Base-by-base conservation (phyloP, 30 jellyfish, hydroid and myxozoan species). In the Hydractinia symbiolongicarpus region DNA sequence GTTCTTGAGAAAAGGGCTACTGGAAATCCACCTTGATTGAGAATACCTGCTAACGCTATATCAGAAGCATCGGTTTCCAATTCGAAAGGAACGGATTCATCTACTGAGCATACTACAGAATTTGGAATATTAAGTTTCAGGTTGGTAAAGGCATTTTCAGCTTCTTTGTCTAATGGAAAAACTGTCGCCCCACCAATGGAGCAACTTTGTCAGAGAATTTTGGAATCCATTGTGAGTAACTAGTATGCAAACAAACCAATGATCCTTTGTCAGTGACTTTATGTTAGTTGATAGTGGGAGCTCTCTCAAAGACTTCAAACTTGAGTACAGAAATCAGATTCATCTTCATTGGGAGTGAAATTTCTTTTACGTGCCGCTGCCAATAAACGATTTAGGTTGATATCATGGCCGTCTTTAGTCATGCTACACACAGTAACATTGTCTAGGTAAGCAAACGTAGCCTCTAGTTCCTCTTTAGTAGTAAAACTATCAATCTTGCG, bases 31-130 rank as follows among this genome's bases (percentile, higher is more conserved):
- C 50, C 53, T 58, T 89, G 97, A 69, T 68, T 86, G 9, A 89
- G 90, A 10, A 89, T 85, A 56, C 96, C 97, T 16, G 96, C 90
- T 9, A 86, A 50, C 9, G 90, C 91, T 16, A 86, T 40, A 44
- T 90, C 96, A 53, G 96, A 84, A 50, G 95, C 94, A 85, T 89
- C 96, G 50, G 96, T 84, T 85, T 89, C 96, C 5, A 90, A 67
- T 15, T 16, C 5, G n/a, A 78, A 52, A 19, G 86, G 96, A 54
- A 60, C 54, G 61, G 64, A 69, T 72, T 78, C 93, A 78, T 89
- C 95, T 52, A 79, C 74, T 49, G 83, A 15, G n/a, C 16, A 30
- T 30, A 56, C 21, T 16, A 61, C n/a, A 58, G 86, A 21, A 50
- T 76, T 52, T 17, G n/a, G 5, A 15, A 76, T 78, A 5, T 76